phyloP scores from a whole-genome alignment of 2,888 invertebrate genomes.

The Lordiphosa andalusiaca region DNA sequence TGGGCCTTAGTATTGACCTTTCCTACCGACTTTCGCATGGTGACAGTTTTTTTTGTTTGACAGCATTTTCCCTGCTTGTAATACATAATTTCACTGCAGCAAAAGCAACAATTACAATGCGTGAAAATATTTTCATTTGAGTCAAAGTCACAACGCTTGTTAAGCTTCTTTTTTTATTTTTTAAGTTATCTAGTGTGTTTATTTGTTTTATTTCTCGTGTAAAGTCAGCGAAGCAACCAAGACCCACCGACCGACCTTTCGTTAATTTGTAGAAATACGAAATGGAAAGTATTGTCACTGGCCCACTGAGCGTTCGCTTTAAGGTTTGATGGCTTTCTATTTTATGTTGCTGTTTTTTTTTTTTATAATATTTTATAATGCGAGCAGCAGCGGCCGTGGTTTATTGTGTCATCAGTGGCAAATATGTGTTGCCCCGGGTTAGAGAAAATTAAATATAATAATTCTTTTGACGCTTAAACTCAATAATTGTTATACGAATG shows the following conservation, averaged over 20 bases:
- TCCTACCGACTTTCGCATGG: too few relatives aligned
- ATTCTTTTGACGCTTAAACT: too few relatives aligned
- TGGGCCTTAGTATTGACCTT: too few relatives aligned
- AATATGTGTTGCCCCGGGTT: too few relatives aligned
- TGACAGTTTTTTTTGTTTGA: too few relatives aligned
- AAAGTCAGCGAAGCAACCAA: slow-evolving; percentile 2
- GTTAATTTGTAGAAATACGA: slow-evolving; percentile 29
- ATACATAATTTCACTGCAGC: slow-evolving; percentile 12
- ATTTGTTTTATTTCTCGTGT: too few relatives aligned
- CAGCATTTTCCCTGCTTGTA: too few relatives aligned
- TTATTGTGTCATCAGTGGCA: too few relatives aligned
- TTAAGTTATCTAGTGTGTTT: not conserved
- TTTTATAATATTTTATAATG: slow-evolving; percentile 29
- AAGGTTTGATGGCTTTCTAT: slow-evolving; percentile 33
- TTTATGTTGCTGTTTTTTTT: slow-evolving; percentile 18
- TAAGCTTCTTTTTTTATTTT: slow-evolving; percentile 4
- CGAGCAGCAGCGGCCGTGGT: too few relatives aligned
- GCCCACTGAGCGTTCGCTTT: slow-evolving; percentile 3
- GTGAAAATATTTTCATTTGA: slow-evolving; percentile 19
- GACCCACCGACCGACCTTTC: slow-evolving; percentile 19
- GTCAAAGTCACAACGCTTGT: slow-evolving; percentile 15
- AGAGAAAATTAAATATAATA: too few relatives aligned
- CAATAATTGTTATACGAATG: too few relatives aligned
- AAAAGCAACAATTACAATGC: slow-evolving; percentile 9
- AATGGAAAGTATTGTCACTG: slow-evolving; percentile 45